phyloP scores from a whole-genome alignment of 2,797 vertebrate species.

The Dendrocincla fuliginosa region DNA sequence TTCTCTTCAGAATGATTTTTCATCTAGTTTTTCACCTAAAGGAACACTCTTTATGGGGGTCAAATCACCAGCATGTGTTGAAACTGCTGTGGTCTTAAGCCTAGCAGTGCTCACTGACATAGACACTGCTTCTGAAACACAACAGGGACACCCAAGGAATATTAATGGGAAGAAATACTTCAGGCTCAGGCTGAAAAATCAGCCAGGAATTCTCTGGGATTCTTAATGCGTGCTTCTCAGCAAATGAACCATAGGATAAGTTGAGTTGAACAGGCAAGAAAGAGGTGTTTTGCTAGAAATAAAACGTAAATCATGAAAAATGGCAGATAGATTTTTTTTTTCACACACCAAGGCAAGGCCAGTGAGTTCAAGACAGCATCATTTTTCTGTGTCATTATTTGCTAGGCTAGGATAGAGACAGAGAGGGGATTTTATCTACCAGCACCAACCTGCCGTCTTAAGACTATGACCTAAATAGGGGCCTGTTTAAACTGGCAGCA shows the following conservation, averaged over 20 bases:
- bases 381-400: neutral
- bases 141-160: neutral
- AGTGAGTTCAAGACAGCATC: neutral
- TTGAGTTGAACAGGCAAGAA: neutral
- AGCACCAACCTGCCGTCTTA: neutral
- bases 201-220: neutral
- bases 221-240: neutral
- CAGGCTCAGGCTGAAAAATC: neutral
- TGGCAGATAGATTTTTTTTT: neutral
- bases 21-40: neutral
- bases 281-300: neutral
- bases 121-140: neutral
- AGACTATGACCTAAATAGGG: neutral
- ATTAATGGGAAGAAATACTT: neutral
- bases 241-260: neutral
- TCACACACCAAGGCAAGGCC: neutral
- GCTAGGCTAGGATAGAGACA: neutral
- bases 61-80: neutral
- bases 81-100: neutral
- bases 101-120: neutral
- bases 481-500: neutral
- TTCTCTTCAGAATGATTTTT: neutral
- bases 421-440: neutral
- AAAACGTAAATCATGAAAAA: neutral
- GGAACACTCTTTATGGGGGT: neutral